Evolutionary conservation across 2,797 vertebrate genomes (phyloP).

Genomic region (Malurus splendens): DNA sequence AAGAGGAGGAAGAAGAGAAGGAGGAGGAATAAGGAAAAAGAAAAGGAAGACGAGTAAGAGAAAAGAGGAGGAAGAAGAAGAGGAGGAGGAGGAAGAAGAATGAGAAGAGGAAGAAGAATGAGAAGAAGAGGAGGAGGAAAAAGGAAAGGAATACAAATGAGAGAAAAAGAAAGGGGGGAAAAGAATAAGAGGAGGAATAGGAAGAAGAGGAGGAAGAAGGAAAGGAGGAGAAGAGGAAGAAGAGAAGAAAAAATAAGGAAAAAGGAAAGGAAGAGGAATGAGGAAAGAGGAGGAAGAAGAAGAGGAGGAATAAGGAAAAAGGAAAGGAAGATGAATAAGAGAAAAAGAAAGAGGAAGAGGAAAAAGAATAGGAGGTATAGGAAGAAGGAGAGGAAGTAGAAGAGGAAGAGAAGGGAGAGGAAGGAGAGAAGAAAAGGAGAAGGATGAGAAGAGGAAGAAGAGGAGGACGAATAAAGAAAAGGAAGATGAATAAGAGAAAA

Average conservation of each 20-base stretch:
- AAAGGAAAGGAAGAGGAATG: too few species aligned
- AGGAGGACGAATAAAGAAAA: neutral
- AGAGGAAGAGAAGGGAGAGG: neutral
- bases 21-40: too few species aligned
- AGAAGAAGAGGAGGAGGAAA: neutral
- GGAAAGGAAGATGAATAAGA: neutral
- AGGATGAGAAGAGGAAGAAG: too few species aligned
- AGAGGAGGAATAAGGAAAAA: neutral
- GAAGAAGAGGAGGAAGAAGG: fast-evolving
- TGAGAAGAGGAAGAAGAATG: neutral
- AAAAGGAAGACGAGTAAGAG: neutral
- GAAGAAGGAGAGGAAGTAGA: neutral
- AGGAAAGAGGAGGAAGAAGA: too few species aligned
- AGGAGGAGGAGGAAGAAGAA: neutral
- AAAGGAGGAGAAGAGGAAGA: fast-evolving
- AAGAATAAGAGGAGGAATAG: neutral
- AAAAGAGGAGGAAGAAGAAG: too few species aligned
- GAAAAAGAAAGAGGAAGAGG: fast-evolving
- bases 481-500: neutral
- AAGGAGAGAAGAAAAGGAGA: neutral
- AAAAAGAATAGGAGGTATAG: neutral
- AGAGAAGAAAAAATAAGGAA: fast-evolving
- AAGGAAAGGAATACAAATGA: neutral
- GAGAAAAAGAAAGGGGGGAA: neutral
- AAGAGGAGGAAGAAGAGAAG: too few species aligned